A percentile compares a stretch with the other conserved stretches of the same genome.
These are phyloP conservation scores for Watsonalla cultraria DNA, from an alignment of 2,888 invertebrate species.

Conservation along the genomic window DNA sequence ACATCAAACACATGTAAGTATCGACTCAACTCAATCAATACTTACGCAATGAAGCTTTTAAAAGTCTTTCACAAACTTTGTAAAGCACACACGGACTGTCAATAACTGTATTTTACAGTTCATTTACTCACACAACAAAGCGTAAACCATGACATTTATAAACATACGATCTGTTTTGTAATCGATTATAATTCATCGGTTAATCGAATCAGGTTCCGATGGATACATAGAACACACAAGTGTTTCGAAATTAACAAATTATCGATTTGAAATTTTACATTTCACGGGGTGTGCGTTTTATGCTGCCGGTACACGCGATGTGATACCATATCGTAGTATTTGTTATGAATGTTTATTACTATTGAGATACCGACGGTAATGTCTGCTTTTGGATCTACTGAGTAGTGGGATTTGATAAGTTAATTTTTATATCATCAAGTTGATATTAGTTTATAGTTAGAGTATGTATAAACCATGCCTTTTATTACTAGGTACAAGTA, in stretches of 20 bases:
- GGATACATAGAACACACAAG: slow-evolving; percentile 43
- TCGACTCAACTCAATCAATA: neutral
- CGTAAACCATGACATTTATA: slow-evolving; percentile 59
- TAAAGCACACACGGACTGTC: slow-evolving; percentile 14
- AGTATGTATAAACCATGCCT: no score
- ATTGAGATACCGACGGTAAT: slow-evolving; percentile 27
- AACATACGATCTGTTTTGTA: slow-evolving; percentile 48
- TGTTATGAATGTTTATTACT: slow-evolving; percentile 39
- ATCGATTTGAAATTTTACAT: slow-evolving; percentile 34
- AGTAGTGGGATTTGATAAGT: neutral
- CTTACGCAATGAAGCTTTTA: slow-evolving; percentile 1
- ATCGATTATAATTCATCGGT: slow-evolving; percentile 47
- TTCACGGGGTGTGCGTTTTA: slow-evolving; percentile 40
- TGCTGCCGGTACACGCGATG: slow-evolving; percentile 52
- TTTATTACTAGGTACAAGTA: no score
- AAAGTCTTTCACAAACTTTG: slow-evolving; percentile 2
- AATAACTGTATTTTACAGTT: slow-evolving; percentile 22
- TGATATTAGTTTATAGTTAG: no score
- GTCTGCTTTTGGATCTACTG: slow-evolving; percentile 28
- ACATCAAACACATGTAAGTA: neutral
- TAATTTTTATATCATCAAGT: no score
- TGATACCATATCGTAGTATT: slow-evolving; percentile 38
- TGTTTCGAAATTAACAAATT: slow-evolving; percentile 38
- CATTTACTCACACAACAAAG: slow-evolving; percentile 45
- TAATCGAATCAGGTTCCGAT: slow-evolving; percentile 36